Evolutionary conservation across 92 coral and sea anemone genomes (phyloP).

Genomic region (Parazoanthus atlanticus): DNA sequence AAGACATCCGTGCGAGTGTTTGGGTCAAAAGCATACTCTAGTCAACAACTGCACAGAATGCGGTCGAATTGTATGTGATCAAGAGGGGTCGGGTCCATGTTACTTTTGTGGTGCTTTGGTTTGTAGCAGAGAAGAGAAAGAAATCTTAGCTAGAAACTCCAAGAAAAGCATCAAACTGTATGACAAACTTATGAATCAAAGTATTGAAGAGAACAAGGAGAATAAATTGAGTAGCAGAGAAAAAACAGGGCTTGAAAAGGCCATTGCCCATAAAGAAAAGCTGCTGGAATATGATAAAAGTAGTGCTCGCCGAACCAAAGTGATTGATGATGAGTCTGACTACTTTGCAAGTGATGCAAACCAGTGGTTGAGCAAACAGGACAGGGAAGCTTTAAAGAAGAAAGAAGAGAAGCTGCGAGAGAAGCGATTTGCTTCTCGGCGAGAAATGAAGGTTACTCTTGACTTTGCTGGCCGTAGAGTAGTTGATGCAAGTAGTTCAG

Average conservation of each 20-base stretch:
- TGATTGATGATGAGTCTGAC: conserved; percentile 97
- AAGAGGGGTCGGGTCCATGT: conserved; percentile 98
- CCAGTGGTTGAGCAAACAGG: conserved; percentile 83
- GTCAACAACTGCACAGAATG: conserved; percentile 91
- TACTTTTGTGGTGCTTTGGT: conserved; percentile 96
- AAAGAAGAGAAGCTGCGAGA: conserved; percentile 82
- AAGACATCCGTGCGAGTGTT: conserved; percentile 94
- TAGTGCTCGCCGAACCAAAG: conserved; percentile 94
- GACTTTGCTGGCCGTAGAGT: conserved; percentile 97
- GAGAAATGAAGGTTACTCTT: conserved; percentile 86
- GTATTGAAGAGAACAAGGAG: conserved; percentile 35
- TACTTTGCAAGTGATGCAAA: conserved; percentile 90
- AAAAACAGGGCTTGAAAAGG: conserved; percentile 69
- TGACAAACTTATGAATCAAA: conserved; percentile 77
- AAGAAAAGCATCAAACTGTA: conserved; percentile 86
- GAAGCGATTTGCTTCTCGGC: conserved; percentile 79
- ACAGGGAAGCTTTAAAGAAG: conserved; percentile 68
- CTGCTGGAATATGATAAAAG: conserved; percentile 90
- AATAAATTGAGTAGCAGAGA: conserved; percentile 39
- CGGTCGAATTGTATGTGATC: conserved; percentile 94
- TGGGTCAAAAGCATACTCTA: conserved; percentile 88
- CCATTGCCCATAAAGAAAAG: conserved; percentile 87
- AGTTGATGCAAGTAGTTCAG: conserved; percentile 62
- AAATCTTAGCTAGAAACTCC: conserved; percentile 85
- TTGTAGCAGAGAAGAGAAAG: conserved; percentile 86